Percentiles rank a stretch among this genome's conserved stretches.
phyloP scores from a whole-genome alignment of 2,113 vertebrate genomes.

The Onychostruthus taczanowskii region DNA sequence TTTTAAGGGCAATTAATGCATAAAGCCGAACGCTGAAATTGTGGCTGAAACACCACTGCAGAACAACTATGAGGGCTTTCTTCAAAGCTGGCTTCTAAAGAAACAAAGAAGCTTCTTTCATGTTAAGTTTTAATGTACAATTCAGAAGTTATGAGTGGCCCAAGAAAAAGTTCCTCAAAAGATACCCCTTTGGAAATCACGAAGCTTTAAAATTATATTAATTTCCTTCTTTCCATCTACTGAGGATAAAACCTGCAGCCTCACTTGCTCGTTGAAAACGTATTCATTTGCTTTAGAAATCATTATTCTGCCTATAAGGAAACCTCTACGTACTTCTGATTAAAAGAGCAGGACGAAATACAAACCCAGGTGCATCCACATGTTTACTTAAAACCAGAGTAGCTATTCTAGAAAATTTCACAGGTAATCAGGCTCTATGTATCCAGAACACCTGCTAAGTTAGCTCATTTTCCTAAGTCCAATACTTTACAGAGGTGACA shows the following conservation, averaged over 20 bases:
- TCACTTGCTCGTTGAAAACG: not conserved
- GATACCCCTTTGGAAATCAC: not conserved
- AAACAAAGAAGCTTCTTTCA: not conserved
- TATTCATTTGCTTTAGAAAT: not conserved
- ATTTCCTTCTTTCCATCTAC: not conserved
- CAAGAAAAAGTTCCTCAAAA: not conserved
- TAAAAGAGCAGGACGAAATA: not conserved
- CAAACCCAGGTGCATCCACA: not conserved
- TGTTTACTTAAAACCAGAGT: not conserved
- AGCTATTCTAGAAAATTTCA: not conserved
- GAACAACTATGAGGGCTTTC: conserved; percentile 78
- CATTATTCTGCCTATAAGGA: not conserved
- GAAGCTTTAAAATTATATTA: not conserved
- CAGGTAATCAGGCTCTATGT: not conserved
- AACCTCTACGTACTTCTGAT: not conserved
- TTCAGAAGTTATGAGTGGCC: not conserved
- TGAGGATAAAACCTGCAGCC: not conserved
- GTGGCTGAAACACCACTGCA: conserved; percentile 92
- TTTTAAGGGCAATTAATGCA: conserved; percentile 87
- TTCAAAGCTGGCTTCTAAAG: conserved; percentile 75
- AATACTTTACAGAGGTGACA: not conserved
- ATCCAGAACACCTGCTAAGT: not conserved
- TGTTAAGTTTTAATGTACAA: not conserved
- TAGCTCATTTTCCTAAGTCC: not conserved
- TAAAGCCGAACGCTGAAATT: conserved; percentile 93